A percentile compares a stretch with the other conserved stretches of the same genome.
These are phyloP conservation scores for Brachypalpus laphriformis DNA, from an alignment of 2,888 invertebrate genomes.

Conservation along the genomic window DNA sequence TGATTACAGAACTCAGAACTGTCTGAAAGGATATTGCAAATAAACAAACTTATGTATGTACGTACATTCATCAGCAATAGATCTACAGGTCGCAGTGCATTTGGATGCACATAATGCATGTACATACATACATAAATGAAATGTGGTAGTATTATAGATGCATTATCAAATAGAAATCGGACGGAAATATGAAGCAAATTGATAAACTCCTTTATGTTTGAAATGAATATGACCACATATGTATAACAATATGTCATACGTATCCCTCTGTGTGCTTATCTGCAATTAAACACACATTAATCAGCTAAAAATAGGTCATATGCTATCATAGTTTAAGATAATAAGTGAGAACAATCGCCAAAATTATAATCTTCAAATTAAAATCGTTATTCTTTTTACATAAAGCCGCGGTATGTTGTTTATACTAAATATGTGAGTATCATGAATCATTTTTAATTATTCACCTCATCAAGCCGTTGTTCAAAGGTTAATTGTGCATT, in stretches of 20 bases:
- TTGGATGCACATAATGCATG: too few species aligned
- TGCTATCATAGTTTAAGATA: not conserved
- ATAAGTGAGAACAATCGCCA: not conserved
- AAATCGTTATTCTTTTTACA: not conserved
- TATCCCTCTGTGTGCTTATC: not conserved
- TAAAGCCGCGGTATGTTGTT: too few species aligned
- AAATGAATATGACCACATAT: not conserved
- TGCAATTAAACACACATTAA: not conserved
- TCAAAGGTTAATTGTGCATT: conserved; percentile 10
- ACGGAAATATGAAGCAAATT: not conserved
- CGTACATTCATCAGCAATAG: too few species aligned
- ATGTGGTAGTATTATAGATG: too few species aligned
- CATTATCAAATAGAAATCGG: too few species aligned
- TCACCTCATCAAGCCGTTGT: not conserved
- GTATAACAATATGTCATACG: not conserved
- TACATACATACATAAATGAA: too few species aligned
- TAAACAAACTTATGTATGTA: not conserved
- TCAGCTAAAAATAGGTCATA: conserved; percentile 10
- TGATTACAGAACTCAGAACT: not conserved
- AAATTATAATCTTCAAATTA: not conserved
- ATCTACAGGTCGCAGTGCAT: too few species aligned
- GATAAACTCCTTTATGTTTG: not conserved
- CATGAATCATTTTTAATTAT: conserved; percentile 28
- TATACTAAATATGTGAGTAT: not conserved
- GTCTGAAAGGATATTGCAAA: too few species aligned